Base-by-base conservation (phyloP, 2,113 vertebrate species). In the Kryptolebias marmoratus region DNA sequence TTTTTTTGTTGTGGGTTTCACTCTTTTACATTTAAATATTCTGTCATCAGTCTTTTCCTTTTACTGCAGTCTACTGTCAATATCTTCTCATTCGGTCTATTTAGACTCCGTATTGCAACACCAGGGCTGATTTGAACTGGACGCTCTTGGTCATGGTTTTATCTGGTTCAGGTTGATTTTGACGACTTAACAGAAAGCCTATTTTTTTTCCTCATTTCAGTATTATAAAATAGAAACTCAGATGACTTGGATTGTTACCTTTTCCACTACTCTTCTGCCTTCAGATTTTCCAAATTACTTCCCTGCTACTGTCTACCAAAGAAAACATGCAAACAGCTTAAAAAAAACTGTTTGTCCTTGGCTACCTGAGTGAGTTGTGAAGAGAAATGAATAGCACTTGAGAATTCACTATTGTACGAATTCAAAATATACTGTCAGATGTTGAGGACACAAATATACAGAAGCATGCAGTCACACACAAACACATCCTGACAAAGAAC, bases 331-430 rank as follows among this genome's bases (percentile, higher is more conserved):
- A 50, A 6, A 78, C 64, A 69, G 2, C 10, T 12, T 42, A 44
- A 60, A 45, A 36, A 1, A 28, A 11, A 56, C 60, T 7, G 60
- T 88, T 79, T 80, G 86, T 85, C 79, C 88, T 85, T 87, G 82
- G 71, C 42, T 87, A 76, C 62, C 69, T 73, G 55, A 83, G 56
- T 77, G 73, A 82, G 36, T 66, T 4, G 5, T 68, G 31, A 28
- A n/a, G 39, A 69, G 72, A 72, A 58, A 54, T 74, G 48, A 77
- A 48, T 14, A 70, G 76, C 72, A 79, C 84, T 86, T 88, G 72
- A 84, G 59, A 80, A 63, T 81, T 61, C 69, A 84, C 83, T 79
- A 82, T 56, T 72, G 78, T 15, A 77, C 56, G 64, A 68, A 81
- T 85, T 71, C 57, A 87, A 71, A 84, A 76, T 77, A 65, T 75